These are phyloP conservation scores for Erithacus rubecula DNA, from an alignment of 2,797 vertebrate species.

Conservation along the genomic window DNA sequence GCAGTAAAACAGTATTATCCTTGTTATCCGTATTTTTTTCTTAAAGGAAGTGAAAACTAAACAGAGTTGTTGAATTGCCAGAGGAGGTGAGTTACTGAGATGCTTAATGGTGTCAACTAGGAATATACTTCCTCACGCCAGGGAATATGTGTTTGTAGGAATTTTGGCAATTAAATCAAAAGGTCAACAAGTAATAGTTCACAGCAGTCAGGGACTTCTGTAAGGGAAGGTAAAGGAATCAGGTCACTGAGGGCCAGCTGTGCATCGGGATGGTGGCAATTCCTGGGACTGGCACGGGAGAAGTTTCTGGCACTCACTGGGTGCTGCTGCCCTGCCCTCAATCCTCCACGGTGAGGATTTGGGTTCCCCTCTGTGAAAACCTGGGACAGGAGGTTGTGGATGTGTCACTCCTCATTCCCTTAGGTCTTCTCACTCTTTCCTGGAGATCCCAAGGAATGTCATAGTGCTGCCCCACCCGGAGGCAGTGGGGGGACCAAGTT, in stretches of 20 bases:
- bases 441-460: neutral
- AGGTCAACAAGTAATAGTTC: neutral
- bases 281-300: neutral
- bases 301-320: neutral
- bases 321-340: rapidly evolving
- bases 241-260: neutral
- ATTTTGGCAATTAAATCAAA: neutral
- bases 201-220: neutral
- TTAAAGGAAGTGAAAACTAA: neutral
- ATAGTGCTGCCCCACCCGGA: neutral
- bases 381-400: rapidly evolving
- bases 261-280: neutral
- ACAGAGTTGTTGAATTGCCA: neutral
- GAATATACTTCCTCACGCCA: neutral
- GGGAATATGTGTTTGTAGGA: neutral
- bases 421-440: neutral
- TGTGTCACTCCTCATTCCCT: neutral
- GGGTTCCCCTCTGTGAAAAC: neutral
- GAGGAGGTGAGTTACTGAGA: neutral
- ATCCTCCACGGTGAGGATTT: neutral
- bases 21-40: neutral
- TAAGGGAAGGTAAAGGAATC: neutral
- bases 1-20: neutral
- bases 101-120: neutral
- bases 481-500: neutral